Base-by-base conservation (phyloP, 2,113 vertebrate species). In the Pomatostomus ruficeps region DNA sequence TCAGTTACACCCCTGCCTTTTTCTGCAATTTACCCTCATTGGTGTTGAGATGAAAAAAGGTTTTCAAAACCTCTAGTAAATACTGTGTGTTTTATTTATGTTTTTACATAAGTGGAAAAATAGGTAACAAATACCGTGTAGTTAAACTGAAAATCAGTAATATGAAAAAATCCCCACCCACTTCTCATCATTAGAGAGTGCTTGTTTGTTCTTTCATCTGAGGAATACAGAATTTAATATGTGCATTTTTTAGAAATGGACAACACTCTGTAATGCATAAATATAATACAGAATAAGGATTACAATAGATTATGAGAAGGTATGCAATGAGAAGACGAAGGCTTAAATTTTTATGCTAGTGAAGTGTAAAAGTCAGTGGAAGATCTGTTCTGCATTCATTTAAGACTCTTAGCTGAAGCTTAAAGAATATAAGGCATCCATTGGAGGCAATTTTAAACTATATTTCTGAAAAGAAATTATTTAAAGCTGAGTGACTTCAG, bases 101-200 rank as follows among this genome's bases (percentile, higher is more conserved):
- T 45, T 86, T 80, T 58, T 62, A 61, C 16, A 40, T 28, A 43
- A 1, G 63, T 12, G 46, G 38, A 59, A 76, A 92, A 78, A 79
- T 9, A 38, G 12, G 2, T 52, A 74, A 38, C 9, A 66, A 85
- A 72, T 36, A 43, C 48, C 76, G 21, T 7, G 13, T 17, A 51
- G 33, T 72, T 55, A 38, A 75, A 59, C 6, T 36, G 45, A 74
- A 84, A 89, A 55, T 59, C 5, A 88, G 17, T 45, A 49, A 43
- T 7, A n/a, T 10, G 7, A 38, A 67, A 63, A 36, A 63, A 43
- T 3, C 1, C 2, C 5, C 43, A 59, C 3, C 1, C 15, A 23
- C 4, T 72, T 81, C 49, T 80, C 19, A 54, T 24, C 16, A 31
- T 55, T 74, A 76, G 9, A 73, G 24, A 75, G 9, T 1, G 9